Evolutionary conservation across 2,797 vertebrate genomes (phyloP).

Genomic region (Helostoma temminkii): DNA sequence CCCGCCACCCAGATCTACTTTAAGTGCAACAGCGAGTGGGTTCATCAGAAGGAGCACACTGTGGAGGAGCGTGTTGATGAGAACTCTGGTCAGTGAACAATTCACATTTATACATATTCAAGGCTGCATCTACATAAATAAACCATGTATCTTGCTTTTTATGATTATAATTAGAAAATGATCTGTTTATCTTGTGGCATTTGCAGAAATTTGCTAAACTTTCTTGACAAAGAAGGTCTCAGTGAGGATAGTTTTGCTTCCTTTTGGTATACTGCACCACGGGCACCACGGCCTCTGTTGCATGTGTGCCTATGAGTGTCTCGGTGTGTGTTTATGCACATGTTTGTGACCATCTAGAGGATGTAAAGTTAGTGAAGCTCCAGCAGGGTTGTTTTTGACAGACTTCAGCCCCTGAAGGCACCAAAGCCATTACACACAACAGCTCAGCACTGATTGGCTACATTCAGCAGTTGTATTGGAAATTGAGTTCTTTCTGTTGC

Average conservation of each 20-base stretch:
- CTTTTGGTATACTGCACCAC: constrained; percentile 1
- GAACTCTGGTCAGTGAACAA: constrained; percentile 90
- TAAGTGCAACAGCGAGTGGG: constrained; percentile 99
- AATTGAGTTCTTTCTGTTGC: constrained; percentile 82
- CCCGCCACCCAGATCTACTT: constrained; percentile 99
- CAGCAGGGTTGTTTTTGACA: constrained; percentile 62
- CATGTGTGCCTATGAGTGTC: constrained; percentile 25
- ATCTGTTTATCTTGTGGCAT: constrained; percentile 5
- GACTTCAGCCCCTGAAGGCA: constrained; percentile 74
- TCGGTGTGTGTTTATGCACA: constrained; percentile 32
- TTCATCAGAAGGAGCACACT: constrained; percentile 97
- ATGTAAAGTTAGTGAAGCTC: constrained; percentile 62
- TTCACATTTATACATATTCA: background rate
- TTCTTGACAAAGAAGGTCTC: background rate
- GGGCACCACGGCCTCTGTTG: background rate
- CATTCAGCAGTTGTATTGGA: constrained; percentile 83
- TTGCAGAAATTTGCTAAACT: constrained; percentile 2
- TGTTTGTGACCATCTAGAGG: constrained; percentile 50
- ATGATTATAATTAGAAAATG: background rate
- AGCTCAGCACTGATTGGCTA: constrained; percentile 81
- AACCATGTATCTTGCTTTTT: background rate
- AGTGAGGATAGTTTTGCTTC: constrained; percentile 1
- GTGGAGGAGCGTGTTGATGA: constrained; percentile 97
- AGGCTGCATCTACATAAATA: background rate
- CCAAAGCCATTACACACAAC: constrained; percentile 80